phyloP scores from a whole-genome alignment of 2,888 invertebrate genomes.

The Dyspetes luteomarginatus region DNA sequence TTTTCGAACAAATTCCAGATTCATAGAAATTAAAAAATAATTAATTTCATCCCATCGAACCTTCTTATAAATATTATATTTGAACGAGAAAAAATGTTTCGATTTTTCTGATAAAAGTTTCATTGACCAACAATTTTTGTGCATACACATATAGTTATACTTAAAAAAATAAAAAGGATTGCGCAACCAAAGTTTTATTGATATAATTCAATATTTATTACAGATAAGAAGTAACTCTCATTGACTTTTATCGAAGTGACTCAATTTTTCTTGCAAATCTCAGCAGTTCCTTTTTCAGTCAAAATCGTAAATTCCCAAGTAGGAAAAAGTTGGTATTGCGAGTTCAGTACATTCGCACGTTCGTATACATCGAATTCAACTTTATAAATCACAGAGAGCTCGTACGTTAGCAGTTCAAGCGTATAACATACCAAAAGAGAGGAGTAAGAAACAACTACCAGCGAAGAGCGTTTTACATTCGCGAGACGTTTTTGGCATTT shows the following conservation, averaged over 20 bases:
- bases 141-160: too few relatives aligned
- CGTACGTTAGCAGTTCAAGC: conserved; percentile 49
- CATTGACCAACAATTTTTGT: too few relatives aligned
- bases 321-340: conserved; percentile 7
- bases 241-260: not conserved
- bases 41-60: not conserved
- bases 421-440: conserved; percentile 22
- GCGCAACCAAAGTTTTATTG: too few relatives aligned
- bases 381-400: conserved; percentile 66
- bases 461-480: conserved; percentile 59
- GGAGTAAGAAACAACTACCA: conserved; percentile 60
- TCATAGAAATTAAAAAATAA: not conserved
- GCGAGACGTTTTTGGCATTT: conserved; percentile 69
- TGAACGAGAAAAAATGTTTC: too few relatives aligned
- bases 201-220: too few relatives aligned
- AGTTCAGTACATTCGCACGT: conserved; percentile 46
- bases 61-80: too few relatives aligned
- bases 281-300: not conserved
- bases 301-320: conserved; percentile 40
- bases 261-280: conserved; percentile 6
- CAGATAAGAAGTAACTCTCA: not conserved
- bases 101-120: too few relatives aligned
- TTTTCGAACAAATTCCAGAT: conserved; percentile 1
- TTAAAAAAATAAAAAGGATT: too few relatives aligned
- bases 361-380: conserved; percentile 59